Evolutionary conservation across 2,797 vertebrate species (phyloP).

Genomic region (Varecia variegata): DNA sequence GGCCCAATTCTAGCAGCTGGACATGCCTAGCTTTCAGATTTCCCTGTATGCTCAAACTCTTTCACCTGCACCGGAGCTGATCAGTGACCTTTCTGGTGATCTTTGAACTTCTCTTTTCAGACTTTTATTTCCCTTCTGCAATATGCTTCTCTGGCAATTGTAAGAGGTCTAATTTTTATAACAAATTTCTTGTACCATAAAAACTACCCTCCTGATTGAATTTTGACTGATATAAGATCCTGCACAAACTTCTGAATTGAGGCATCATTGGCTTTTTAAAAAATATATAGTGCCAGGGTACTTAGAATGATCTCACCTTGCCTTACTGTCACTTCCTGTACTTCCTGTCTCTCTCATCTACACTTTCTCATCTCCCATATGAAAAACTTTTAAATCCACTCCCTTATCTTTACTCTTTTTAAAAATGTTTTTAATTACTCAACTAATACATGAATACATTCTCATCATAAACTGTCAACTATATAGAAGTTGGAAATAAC

Average conservation of each 20-base stretch:
- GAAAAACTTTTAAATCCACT: background rate
- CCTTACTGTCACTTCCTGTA: background rate
- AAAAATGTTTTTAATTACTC: background rate
- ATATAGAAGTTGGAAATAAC: background rate
- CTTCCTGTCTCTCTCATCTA: background rate
- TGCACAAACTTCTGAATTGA: background rate
- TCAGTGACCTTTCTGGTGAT: background rate
- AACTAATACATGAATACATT: background rate
- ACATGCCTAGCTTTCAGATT: background rate
- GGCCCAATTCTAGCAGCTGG: background rate
- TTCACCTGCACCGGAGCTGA: background rate
- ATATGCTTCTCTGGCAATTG: background rate
- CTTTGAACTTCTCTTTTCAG: background rate
- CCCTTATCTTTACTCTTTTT: background rate
- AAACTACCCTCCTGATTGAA: background rate
- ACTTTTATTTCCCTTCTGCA: background rate
- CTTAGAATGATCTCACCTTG: background rate
- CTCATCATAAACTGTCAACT: constrained; percentile 12
- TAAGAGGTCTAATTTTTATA: background rate
- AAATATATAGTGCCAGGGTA: background rate
- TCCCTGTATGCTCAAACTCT: background rate
- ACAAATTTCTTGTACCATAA: background rate
- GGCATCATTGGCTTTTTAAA: background rate
- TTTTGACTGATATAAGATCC: background rate
- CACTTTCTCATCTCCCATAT: background rate